Base-by-base conservation (phyloP, 2,797 vertebrate species). In the Catharus ustulatus region DNA sequence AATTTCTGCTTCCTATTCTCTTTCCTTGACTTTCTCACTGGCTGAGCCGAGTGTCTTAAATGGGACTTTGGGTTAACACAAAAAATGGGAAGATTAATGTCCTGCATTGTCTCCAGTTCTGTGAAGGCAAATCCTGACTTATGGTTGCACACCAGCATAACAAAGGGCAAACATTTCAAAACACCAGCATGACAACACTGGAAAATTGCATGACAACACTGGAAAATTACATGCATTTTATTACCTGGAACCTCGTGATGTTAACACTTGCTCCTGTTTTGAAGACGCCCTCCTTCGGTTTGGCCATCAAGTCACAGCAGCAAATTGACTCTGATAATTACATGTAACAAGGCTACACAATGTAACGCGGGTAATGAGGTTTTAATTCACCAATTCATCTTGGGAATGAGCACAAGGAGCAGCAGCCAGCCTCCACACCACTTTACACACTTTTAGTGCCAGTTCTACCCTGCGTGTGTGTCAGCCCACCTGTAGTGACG, bases 261-360 rank as follows among this genome's bases (percentile, higher is more conserved):
- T 18, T 57, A 67, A 52, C 26, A 36, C 7, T 19, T 43, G 30
- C 29, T 55, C 40, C 29, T 24, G 17, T 66, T 95, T 84, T 83
- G 59, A 63, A 94, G 82, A 90, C 9, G 10, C 51, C 86, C 43
- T 86, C 21, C 26, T 62, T 30, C 84, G 83, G 45, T 76, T 67
- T 88, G 57, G 38, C 76, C 92, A 63, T 94, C 82, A 86, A 91
- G 67, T n/a, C 76, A 66, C 6, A 81, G 75, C 43, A 78, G 84
- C 45, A 96, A 96, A 97, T 95, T 94, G 83, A 62, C 72, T 96
- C 94, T 81, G 63, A 89, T 95, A 96, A 96, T 94, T 96, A 49
- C 68, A 82, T 21, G 2, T 80, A 94, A 95, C 64, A 95, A 92
- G 88, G 67, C 79, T 91, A 54, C n/a, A 69, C 82, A 59, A 90